Percentiles rank a stretch among this genome's conserved stretches.
Evolutionary conservation across 1,140 invertebrate species (phyloP).

Genomic region (Drosophila bocqueti): DNA sequence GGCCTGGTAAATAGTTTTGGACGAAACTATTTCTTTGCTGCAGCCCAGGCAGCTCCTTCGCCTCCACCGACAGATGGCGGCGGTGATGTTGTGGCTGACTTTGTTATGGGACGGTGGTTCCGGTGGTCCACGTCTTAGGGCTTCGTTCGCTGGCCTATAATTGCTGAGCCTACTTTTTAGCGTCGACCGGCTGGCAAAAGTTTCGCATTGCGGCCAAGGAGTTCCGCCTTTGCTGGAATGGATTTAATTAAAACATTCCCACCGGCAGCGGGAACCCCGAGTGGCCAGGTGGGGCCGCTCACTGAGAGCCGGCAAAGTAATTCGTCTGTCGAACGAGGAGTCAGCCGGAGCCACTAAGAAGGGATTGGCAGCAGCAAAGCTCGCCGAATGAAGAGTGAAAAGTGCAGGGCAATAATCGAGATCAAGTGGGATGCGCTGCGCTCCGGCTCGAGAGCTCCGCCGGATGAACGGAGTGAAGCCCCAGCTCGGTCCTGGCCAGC

Average conservation of each 20-base stretch:
- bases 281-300: slow-evolving; percentile 34
- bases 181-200: slow-evolving; percentile 26
- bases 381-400: slow-evolving; percentile 63
- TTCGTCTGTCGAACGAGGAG: slow-evolving; percentile 65
- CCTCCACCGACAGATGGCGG: slow-evolving; percentile 14
- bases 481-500: slow-evolving; percentile 3
- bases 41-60: slow-evolving; percentile 23
- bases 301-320: slow-evolving; percentile 42
- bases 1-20: slow-evolving; percentile 74
- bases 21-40: slow-evolving; percentile 75
- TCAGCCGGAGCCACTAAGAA: slow-evolving; percentile 46
- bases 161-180: slow-evolving; percentile 70
- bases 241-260: slow-evolving; percentile 74
- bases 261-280: slow-evolving; percentile 9
- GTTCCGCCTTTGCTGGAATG: slow-evolving; percentile 23
- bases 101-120: slow-evolving; percentile 52
- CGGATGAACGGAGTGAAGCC: slow-evolving; percentile 20
- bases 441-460: slow-evolving; percentile 25
- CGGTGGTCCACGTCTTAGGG: slow-evolving; percentile 48
- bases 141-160: slow-evolving; percentile 41
- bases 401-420: slow-evolving; percentile 72
- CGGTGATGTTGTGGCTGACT: slow-evolving; percentile 64
- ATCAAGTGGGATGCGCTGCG: slow-evolving; percentile 40
- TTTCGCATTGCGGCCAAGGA: slow-evolving; percentile 40
- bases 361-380: slow-evolving; percentile 52